Base-by-base conservation (phyloP, 2,797 vertebrate genomes). In the Microctenopoma steveboyesi region DNA sequence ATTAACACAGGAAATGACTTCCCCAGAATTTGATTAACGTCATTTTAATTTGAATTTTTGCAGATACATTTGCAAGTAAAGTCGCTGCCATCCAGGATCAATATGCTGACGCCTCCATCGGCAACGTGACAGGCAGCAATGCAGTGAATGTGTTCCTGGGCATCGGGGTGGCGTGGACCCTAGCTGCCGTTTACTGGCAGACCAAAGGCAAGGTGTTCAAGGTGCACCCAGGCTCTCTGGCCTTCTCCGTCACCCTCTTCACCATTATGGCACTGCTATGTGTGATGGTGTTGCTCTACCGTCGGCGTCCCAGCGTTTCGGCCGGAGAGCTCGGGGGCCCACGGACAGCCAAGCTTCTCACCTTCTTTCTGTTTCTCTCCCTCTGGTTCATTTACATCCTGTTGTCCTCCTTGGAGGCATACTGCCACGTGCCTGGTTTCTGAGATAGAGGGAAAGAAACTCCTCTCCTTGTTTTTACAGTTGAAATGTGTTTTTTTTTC, bases 21-120 rank as follows among this genome's bases (percentile, higher is more conserved):
- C 30, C 30, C 30, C 30, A 33, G 30, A 33, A 33, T 33, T 5
- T 33, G 30, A 6, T 33, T 33, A 33, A 33, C 7, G 5, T 33
- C 30, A 30, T 12, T 63, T 45, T 4, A 37, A 43, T 25, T 42
- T n/a, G 50, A 22, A 2, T 11, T 28, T 46, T 22, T 2, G n/a
- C 84, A 96, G 95, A 96, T 74, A 96, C 95, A 5, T 96, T 96
- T 81, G 95, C 95, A 3, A 96, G 95, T 66, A 96, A 96, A 75
- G 95, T 95, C 53, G 95, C 95, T 0, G 95, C 95, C 74, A 95
- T 96, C 76, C 95, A 96, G 91, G 95, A 96, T 89, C 95, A 96
- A 66, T 92, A 95, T 0, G 95, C 95, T 0, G 95, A 96, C 14
- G 95, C 95, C 9, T 96, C 95, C 73, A 96, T 96, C 14, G 95